phyloP scores from a whole-genome alignment of 2,797 vertebrate species.

The Masticophis lateralis region DNA sequence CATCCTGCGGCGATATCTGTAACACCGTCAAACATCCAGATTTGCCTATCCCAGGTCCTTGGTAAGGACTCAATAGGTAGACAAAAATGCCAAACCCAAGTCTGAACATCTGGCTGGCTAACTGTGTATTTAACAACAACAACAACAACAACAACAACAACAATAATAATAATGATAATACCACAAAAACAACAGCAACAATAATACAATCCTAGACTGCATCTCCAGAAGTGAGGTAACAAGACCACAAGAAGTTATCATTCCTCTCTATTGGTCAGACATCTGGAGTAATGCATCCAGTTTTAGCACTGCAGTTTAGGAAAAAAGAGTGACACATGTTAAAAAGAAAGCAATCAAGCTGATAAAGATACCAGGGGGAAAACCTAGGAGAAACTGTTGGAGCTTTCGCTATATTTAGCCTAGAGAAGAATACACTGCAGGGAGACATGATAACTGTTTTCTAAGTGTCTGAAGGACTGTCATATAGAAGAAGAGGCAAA shows the following conservation, averaged over 20 bases:
- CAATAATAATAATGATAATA: too few species aligned
- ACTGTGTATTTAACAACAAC: too few species aligned
- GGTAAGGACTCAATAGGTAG: too few species aligned
- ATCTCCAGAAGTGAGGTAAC: neutral
- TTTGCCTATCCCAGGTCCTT: too few species aligned
- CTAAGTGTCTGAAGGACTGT: neutral
- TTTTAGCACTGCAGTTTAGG: neutral
- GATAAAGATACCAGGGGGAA: neutral
- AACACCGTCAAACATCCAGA: too few species aligned
- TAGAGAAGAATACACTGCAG: neutral
- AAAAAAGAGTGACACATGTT: neutral
- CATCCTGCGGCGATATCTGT: too few species aligned
- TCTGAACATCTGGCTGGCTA: too few species aligned
- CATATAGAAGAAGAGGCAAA: neutral
- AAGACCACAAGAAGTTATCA: neutral
- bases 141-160: too few species aligned
- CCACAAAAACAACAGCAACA: too few species aligned
- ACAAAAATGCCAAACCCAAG: too few species aligned
- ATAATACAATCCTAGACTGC: neutral
- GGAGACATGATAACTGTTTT: neutral
- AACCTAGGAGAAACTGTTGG: neutral
- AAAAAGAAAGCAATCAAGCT: neutral
- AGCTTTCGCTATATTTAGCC: neutral
- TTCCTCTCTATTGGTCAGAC: neutral
- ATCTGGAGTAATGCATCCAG: neutral